These are phyloP conservation scores for Premnoplex brunnescens DNA, from an alignment of 2,797 vertebrate genomes.

Conservation along the genomic window DNA sequence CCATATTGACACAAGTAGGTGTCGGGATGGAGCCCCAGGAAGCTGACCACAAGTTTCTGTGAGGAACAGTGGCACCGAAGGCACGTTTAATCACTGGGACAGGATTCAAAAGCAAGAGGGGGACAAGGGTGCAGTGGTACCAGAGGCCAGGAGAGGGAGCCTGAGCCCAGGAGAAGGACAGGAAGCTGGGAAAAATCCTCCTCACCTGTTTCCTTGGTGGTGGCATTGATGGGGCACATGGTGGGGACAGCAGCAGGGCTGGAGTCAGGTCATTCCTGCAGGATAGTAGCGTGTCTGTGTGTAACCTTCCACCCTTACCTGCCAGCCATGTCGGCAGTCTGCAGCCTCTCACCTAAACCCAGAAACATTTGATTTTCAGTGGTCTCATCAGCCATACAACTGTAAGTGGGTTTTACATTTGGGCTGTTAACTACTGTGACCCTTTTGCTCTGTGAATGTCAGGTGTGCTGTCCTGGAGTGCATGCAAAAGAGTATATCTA, in stretches of 20 bases:
- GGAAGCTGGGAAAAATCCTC: background rate
- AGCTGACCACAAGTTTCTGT: background rate
- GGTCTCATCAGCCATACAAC: background rate
- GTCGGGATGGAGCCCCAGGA: background rate
- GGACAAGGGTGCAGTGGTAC: background rate
- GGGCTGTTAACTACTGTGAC: background rate
- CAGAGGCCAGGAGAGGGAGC: conserved; percentile 35
- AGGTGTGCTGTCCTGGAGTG: background rate
- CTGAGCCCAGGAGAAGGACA: background rate
- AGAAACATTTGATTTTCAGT: background rate
- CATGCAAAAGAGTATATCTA: background rate
- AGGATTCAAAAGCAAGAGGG: background rate
- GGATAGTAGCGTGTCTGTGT: background rate
- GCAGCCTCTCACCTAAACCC: background rate
- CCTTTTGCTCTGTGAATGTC: background rate
- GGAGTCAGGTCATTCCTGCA: rapidly evolving
- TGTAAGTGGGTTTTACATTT: background rate
- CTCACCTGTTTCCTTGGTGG: background rate
- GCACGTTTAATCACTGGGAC: background rate
- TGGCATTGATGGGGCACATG: background rate
- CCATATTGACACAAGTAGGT: background rate
- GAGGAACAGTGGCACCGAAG: background rate
- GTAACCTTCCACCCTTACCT: background rate
- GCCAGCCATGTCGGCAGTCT: background rate
- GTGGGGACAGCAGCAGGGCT: background rate